These are phyloP conservation scores for Phymatocera aterrima DNA, from an alignment of 2,888 invertebrate species.

Conservation along the genomic window DNA sequence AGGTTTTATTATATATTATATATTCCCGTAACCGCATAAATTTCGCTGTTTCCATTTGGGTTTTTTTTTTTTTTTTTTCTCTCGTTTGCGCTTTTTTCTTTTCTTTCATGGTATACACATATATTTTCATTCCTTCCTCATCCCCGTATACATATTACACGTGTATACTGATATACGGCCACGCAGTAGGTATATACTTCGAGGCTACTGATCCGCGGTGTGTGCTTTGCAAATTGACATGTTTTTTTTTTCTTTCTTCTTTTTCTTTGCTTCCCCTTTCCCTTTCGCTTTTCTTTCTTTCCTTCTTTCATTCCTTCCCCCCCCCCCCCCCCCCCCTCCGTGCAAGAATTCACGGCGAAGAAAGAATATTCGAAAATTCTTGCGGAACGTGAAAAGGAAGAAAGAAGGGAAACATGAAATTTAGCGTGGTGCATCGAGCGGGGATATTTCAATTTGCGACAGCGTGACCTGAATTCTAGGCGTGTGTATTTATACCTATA, in stretches of 20 bases:
- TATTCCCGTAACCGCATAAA: too few species aligned
- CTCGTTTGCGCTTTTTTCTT: too few species aligned
- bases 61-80: not conserved
- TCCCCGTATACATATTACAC: too few species aligned
- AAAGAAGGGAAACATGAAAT: not conserved
- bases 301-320: conserved; percentile 33
- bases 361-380: not conserved
- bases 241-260: not conserved
- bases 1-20: too few species aligned
- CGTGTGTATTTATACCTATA: too few species aligned
- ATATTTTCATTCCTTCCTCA: too few species aligned
- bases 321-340: too few species aligned
- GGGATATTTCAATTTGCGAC: conserved; percentile 23
- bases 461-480: conserved; percentile 33
- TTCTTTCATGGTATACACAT: too few species aligned
- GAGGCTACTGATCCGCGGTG: too few species aligned
- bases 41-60: too few species aligned
- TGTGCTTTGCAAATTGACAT: not conserved
- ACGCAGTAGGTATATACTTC: too few species aligned
- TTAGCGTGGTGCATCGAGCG: not conserved
- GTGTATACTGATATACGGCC: too few species aligned
- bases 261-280: conserved; percentile 43
- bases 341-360: not conserved
- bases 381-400: not conserved
- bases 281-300: conserved; percentile 43